Conservation (phyloP, 2,797 vertebrate genomes). For the Selene dorsalis region DNA sequence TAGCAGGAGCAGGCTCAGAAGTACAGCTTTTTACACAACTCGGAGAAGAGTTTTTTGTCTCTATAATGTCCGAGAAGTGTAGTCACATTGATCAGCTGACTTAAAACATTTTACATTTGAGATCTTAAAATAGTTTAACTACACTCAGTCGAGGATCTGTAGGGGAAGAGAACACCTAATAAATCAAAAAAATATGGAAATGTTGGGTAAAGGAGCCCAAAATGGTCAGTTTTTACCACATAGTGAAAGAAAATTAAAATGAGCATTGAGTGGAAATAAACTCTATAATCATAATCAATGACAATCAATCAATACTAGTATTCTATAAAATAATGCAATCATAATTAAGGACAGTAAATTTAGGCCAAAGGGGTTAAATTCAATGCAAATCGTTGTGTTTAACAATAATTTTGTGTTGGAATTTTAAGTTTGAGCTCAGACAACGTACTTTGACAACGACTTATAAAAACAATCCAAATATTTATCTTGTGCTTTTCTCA, state of each 20-base stretch:
- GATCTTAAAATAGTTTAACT: not conserved
- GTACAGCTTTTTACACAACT: constrained; percentile 1
- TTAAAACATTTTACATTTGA: not conserved
- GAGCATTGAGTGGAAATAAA: constrained; percentile 30
- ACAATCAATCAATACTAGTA: constrained; percentile 20
- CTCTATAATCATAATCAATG: not conserved
- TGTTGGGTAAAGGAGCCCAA: constrained; percentile 16
- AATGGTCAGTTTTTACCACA: constrained; percentile 32
- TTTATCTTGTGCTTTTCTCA: constrained; percentile 13
- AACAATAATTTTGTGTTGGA: not conserved
- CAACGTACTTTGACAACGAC: not conserved
- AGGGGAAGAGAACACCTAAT: not conserved
- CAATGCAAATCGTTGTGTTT: constrained; percentile 17
- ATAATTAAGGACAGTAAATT: constrained; percentile 8
- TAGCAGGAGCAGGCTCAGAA: not conserved
- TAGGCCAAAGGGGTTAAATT: constrained; percentile 1
- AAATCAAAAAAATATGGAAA: constrained; percentile 23
- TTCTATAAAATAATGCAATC: constrained; percentile 29
- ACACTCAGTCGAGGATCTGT: not conserved
- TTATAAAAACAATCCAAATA: not conserved
- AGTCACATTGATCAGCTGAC: not conserved
- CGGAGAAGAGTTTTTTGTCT: not conserved
- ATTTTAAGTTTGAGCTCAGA: constrained; percentile 15
- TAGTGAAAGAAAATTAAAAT: constrained; percentile 22
- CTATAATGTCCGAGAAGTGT: not conserved